Conservation (phyloP, 2,113 vertebrate genomes). For the Pangasianodon hypophthalmus region DNA sequence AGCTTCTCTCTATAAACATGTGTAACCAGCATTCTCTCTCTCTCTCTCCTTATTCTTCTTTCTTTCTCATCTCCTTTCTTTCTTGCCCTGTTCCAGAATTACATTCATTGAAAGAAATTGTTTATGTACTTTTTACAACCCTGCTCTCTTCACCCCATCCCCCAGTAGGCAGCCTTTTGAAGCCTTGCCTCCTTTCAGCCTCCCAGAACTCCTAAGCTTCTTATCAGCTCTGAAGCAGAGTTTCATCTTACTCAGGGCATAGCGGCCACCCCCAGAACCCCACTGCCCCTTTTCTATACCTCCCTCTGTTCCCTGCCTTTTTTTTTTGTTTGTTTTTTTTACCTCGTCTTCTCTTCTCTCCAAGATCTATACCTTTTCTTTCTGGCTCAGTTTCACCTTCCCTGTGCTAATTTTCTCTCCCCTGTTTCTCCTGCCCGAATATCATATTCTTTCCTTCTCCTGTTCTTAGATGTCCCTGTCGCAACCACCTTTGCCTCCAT, state of each 20-base stretch:
- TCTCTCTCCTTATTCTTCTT: not conserved
- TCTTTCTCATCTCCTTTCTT: not conserved
- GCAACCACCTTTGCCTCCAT: not conserved
- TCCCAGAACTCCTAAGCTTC: conserved; percentile 45
- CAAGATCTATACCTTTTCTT: not conserved
- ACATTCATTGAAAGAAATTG: conserved; percentile 11
- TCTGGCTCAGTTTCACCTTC: not conserved
- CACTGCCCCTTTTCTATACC: not conserved
- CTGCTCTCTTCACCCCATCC: not conserved
- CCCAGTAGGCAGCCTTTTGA: conserved; percentile 28
- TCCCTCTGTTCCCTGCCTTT: not conserved
- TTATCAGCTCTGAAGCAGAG: conserved; percentile 54
- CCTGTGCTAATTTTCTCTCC: not conserved
- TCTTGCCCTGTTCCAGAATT: not conserved
- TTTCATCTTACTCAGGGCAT: conserved; percentile 11
- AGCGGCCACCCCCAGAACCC: conserved; percentile 10
- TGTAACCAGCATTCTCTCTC: not conserved
- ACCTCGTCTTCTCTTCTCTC: too few species aligned
- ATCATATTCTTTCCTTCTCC: not conserved
- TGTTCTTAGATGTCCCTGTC: not conserved
- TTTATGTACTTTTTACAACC: conserved; percentile 29
- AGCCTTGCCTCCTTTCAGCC: conserved; percentile 21
- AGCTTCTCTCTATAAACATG: conserved; percentile 8
- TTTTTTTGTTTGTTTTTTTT: not conserved
- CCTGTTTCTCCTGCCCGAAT: not conserved